Percentiles rank a stretch among this genome's conserved stretches.
Evolutionary conservation across 2,797 vertebrate species (phyloP).

Genomic region (Falco concolor): DNA sequence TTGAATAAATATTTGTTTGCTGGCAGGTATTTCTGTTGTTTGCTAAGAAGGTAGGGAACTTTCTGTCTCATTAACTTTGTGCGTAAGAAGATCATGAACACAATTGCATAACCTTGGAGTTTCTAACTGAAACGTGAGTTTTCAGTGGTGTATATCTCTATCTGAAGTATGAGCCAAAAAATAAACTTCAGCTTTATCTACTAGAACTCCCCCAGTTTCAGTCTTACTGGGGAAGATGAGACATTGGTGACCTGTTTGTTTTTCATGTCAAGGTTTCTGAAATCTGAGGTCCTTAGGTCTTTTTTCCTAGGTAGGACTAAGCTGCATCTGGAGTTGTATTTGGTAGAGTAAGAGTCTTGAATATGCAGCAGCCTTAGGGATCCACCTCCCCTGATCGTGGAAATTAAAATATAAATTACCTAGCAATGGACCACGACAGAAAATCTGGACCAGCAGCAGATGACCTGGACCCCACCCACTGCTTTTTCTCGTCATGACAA

Average conservation of each 20-base stretch:
- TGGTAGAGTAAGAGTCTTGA: neutral
- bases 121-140: neutral
- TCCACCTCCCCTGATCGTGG: neutral
- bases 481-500: neutral
- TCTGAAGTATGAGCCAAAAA: neutral
- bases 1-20: slow-evolving; percentile 1
- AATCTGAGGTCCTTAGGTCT: neutral
- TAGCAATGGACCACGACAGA: neutral
- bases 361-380: neutral
- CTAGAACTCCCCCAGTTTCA: neutral
- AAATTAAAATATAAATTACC: neutral
- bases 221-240: neutral
- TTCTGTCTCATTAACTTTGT: slow-evolving; percentile 17
- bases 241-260: neutral
- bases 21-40: neutral
- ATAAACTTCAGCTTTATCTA: neutral
- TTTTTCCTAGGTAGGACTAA: neutral
- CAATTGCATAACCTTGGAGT: neutral
- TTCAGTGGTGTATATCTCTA: neutral
- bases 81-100: neutral
- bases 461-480: neutral
- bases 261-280: neutral
- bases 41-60: slow-evolving; percentile 23
- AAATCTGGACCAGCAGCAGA: neutral
- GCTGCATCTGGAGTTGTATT: neutral